Percentiles rank a stretch among this genome's conserved stretches.
Conservation (phyloP, 2,888 invertebrate genomes). For the Lomographa bimaculata region DNA sequence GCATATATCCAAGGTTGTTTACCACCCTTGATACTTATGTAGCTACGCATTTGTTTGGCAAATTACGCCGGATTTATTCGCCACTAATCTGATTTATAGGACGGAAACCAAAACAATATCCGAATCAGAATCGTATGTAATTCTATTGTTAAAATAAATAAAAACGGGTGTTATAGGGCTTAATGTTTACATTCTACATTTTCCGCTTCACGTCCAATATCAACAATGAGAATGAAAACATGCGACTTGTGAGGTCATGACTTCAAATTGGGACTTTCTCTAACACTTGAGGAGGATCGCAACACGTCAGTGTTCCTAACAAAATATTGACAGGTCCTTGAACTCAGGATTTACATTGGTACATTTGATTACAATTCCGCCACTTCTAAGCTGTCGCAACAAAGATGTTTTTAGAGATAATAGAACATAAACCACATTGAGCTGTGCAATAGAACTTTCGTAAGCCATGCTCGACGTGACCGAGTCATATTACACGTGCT, state of each 20-base stretch:
- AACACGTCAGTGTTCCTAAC: not conserved
- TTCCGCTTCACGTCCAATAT: conserved; percentile 29
- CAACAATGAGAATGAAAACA: conserved; percentile 27
- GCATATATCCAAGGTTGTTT: conserved; percentile 29
- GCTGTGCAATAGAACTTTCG: conserved; percentile 41
- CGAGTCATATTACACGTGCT: conserved; percentile 45
- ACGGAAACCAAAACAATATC: conserved; percentile 30
- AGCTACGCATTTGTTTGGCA: conserved; percentile 17
- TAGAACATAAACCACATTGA: conserved; percentile 33
- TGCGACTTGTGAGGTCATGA: conserved; percentile 3
- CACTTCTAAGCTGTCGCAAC: conserved; percentile 13
- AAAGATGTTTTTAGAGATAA: conserved; percentile 42
- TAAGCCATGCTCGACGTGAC: conserved; percentile 42
- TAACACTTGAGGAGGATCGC: not conserved
- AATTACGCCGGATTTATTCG: conserved; percentile 33
- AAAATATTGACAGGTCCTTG: conserved; percentile 1
- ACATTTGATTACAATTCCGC: not conserved
- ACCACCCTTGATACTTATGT: conserved; percentile 19
- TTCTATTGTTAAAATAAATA: conserved; percentile 15
- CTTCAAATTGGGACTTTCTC: conserved; percentile 1
- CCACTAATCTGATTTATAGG: conserved; percentile 35
- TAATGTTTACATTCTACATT: conserved; percentile 38
- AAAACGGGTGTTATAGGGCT: conserved; percentile 14
- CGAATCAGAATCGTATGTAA: conserved; percentile 23
- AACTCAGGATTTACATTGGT: no score